Base-by-base conservation (phyloP, 2,888 invertebrate genomes). In the Asteroscopus sphinx region DNA sequence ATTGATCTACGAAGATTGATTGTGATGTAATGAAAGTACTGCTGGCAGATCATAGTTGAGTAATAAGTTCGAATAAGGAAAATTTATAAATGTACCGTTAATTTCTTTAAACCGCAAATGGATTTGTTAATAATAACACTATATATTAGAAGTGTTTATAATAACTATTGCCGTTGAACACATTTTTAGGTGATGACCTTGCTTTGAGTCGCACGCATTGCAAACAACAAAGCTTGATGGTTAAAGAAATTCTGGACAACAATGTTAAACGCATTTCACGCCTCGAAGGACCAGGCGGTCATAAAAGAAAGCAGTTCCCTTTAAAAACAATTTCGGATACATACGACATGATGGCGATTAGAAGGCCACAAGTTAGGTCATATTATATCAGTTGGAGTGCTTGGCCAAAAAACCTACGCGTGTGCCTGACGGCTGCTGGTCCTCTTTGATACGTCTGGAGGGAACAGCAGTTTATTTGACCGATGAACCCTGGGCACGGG, bases 21-120 rank as follows among this genome's bases (percentile, higher is more conserved):
- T 37, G 39, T 60, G 42, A 56, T 41, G 58, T 72, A 68, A 65
- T 28, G 37, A 17, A n/a, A n/a, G n/a, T n/a, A n/a, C n/a, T n/a
- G n/a, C n/a, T 30, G 64, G 44, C 39, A 39, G 17, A 15, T 15
- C 16, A 36, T 44, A 16, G 41, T 69, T 53, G 46, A 46, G 53
- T 49, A 54, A 52, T 40, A 46, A 17, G 25, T 46, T 44, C 41
- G 58, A 58, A 32, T 60, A 25, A 39, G 26, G 35, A 42, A 39
- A 39, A 36, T 21, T 25, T 36, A 26, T 9, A 17, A 35, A 41
- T 37, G 25, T 53, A 12, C 1, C 6, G 16, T 36, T 28, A 7
- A 21, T 32, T 46, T 42, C 11, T 30, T 17, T 25, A 13, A 25
- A 42, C 8, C 13, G 15, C 6, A 4, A 44, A 36, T 39, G 6